phyloP scores from a whole-genome alignment of 1,140 invertebrate genomes.

The Wiebesia pumilae region DNA sequence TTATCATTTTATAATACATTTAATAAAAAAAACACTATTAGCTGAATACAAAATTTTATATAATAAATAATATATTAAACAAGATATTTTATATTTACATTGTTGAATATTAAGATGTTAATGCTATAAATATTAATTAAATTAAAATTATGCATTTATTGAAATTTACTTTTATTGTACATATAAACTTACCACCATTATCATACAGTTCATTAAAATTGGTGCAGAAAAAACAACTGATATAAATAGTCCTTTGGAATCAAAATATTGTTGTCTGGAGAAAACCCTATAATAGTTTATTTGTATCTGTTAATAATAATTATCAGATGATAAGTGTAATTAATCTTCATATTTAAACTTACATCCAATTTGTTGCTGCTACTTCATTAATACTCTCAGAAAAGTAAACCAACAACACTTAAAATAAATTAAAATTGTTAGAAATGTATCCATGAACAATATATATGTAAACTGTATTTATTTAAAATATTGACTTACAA shows the following conservation, averaged over 20 bases:
- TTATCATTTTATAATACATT: no score
- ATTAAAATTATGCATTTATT: no score
- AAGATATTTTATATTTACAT: no score
- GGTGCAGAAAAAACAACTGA: conserved; percentile 93
- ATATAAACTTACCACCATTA: conserved; percentile 91
- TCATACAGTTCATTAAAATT: conserved; percentile 91
- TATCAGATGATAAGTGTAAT: background rate
- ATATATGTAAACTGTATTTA: conserved; percentile 11
- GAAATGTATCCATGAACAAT: conserved; percentile 43
- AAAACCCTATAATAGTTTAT: conserved; percentile 78
- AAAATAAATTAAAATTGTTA: conserved; percentile 62
- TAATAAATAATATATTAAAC: no score
- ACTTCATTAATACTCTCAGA: conserved; percentile 92
- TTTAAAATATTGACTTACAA: conserved; percentile 78
- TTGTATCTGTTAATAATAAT: conserved; percentile 33
- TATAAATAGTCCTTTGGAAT: conserved; percentile 93
- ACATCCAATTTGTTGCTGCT: conserved; percentile 88
- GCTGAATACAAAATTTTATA: no score
- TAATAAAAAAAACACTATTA: no score
- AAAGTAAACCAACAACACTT: conserved; percentile 90
- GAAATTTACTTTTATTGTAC: background rate
- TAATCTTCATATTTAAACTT: conserved; percentile 59
- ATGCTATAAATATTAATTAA: no score
- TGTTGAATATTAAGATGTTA: no score
- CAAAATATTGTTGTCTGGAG: conserved; percentile 93